phyloP scores from a whole-genome alignment of 2,113 vertebrate genomes.

The Hylia prasina region DNA sequence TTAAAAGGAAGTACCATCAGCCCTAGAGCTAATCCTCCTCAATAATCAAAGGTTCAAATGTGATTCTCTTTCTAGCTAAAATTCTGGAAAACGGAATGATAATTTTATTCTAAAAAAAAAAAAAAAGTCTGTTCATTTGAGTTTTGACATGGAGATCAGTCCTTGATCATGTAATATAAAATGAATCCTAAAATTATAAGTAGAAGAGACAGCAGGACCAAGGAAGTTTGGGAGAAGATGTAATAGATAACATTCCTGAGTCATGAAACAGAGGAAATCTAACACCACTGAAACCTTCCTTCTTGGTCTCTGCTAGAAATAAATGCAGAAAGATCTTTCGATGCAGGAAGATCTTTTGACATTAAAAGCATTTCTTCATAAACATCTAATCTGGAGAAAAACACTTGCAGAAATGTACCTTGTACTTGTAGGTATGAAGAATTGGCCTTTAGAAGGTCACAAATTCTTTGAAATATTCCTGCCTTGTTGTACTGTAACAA shows the following conservation, averaged over 20 bases:
- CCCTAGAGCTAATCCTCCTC: neutral
- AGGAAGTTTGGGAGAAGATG: neutral
- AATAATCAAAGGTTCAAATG: neutral
- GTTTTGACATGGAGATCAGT: neutral
- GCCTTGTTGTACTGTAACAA: neutral
- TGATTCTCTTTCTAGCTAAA: neutral
- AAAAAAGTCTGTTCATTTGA: neutral
- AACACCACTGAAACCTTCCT: neutral
- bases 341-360: fast-evolving
- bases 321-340: neutral
- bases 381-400: neutral
- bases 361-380: neutral
- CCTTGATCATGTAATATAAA: neutral
- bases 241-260: neutral
- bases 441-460: neutral
- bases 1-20: neutral
- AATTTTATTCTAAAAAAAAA: neutral
- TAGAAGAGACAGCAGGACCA: neutral
- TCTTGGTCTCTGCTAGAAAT: neutral
- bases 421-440: neutral
- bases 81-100: neutral
- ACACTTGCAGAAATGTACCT: neutral
- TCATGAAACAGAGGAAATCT: neutral
- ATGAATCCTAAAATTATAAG: neutral
- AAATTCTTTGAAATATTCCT: neutral